Evolutionary conservation across 92 coral and sea anemone genomes (phyloP).

Genomic region (Porites cylindrica): DNA sequence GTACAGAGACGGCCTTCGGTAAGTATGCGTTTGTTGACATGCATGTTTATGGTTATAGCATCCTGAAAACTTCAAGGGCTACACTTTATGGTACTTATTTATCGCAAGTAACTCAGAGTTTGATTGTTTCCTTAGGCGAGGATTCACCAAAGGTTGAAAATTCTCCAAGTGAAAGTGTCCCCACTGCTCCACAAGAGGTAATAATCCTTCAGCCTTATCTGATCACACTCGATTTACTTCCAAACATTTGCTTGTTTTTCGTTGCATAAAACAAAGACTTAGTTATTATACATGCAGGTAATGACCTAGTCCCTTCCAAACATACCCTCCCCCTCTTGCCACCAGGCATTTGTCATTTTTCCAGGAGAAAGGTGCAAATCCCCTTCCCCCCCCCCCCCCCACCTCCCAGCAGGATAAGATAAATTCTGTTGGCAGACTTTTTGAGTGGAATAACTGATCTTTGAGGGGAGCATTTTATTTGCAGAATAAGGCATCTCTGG

Average conservation of each 20-base stretch:
- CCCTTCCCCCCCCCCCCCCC: no score
- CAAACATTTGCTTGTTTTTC: background rate
- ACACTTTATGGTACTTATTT: background rate
- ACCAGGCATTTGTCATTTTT: no score
- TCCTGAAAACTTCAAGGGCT: background rate
- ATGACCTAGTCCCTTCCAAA: no score
- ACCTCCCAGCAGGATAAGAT: no score
- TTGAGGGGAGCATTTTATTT: no score
- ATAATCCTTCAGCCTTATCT: background rate
- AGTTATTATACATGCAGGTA: no score
- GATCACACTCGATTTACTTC: background rate
- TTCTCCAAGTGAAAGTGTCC: constrained; percentile 7
- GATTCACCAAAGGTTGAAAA: constrained; percentile 1
- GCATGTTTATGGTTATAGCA: no score
- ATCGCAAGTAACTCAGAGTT: background rate
- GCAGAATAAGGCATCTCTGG: no score
- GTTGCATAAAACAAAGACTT: background rate
- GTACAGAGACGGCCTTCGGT: constrained; percentile 34
- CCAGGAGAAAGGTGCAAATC: no score
- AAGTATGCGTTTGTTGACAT: background rate
- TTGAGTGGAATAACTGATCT: no score
- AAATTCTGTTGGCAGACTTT: no score
- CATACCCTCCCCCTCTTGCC: no score
- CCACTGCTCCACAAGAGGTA: constrained; percentile 9
- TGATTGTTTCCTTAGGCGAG: constrained; percentile 23